A percentile compares a stretch with the other conserved stretches of the same genome.
These are phyloP conservation scores for Daboia siamensis DNA, from an alignment of 2,113 vertebrate genomes.

Conservation along the genomic window DNA sequence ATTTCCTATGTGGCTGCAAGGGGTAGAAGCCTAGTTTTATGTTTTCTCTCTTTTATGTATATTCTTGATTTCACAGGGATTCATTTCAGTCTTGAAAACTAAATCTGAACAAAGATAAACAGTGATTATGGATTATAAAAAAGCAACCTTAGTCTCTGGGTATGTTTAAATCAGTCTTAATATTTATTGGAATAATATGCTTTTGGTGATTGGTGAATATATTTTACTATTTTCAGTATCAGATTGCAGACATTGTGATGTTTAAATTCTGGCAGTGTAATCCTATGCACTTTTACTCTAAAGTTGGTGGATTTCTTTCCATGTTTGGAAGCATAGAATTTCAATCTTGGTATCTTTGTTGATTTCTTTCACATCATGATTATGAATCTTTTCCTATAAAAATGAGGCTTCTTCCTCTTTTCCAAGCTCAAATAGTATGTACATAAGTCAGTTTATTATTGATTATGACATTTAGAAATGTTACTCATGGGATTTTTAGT, in stretches of 20 bases:
- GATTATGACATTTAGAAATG: not conserved
- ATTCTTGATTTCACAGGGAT: not conserved
- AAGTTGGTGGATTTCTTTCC: not conserved
- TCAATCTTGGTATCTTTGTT: not conserved
- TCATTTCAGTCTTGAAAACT: not conserved
- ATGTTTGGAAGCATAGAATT: not conserved
- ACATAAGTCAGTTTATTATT: not conserved
- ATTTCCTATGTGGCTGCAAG: not conserved
- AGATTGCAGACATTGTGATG: not conserved
- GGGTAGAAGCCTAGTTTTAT: not conserved
- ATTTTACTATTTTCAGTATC: not conserved
- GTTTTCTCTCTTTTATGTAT: not conserved
- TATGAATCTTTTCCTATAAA: not conserved
- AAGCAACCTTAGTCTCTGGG: not conserved
- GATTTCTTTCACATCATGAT: not conserved
- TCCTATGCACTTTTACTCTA: not conserved
- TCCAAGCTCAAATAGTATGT: not conserved
- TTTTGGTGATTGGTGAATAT: not conserved
- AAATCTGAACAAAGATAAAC: not conserved
- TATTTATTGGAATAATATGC: not conserved
- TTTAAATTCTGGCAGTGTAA: not conserved
- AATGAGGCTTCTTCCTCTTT: not conserved
- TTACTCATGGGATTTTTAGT: not conserved
- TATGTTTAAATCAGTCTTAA: not conserved
- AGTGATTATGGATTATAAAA: not conserved